Evolutionary conservation across 2,113 vertebrate genomes (phyloP), one percentile per base, ranked within the genome.

Genomic region (Furnarius figulus): DNA sequence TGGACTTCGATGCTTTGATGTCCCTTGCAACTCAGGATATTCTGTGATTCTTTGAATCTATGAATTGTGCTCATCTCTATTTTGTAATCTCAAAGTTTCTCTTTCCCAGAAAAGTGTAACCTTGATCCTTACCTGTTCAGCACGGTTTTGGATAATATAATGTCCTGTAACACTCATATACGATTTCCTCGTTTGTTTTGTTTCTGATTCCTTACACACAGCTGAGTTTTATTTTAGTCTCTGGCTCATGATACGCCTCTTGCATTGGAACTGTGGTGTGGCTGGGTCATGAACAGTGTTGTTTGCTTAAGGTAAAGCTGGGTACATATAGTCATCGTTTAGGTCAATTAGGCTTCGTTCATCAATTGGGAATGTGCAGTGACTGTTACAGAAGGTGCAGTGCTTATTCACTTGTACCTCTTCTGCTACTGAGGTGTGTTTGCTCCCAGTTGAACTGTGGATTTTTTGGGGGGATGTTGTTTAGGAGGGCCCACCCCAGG

Each of bases 241-340:
- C 56, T 93, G 85, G 63, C 74, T 73, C 61, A 20, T 55, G 46
- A 33, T 79, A 3, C 3, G 2, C 30, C 79, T 70, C 37, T 56
- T 14, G 53, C 65, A 5, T 0, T 40, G 87, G 70, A 82, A 21
- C 12, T 24, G 82, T n/a, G 65, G 92, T 78, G 92, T 87, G 90
- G 39, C 47, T 87, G 76, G 76, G 56, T 79, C 83, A 47, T 71
- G 93, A 94, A 85, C 88, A 92, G 65, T 44, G 3, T 13, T 96
- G 90, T 96, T 96, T 97, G 93, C 86, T 58, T 11, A 93, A 87
- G 92, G 93, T 62, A 92, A 87, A 90, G 85, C 80, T 33, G 78
- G 66, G 75, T 63, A 50, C 87, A 25, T 55, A 33, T 79, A 89
- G 65, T 96, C 95, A 93, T 77, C 22, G 1, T 35, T 62, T 4